Percentiles rank a stretch among this genome's conserved stretches.
Evolutionary conservation across 1,140 invertebrate species (phyloP).

Genomic region (Caenorhabditis briggsae): DNA sequence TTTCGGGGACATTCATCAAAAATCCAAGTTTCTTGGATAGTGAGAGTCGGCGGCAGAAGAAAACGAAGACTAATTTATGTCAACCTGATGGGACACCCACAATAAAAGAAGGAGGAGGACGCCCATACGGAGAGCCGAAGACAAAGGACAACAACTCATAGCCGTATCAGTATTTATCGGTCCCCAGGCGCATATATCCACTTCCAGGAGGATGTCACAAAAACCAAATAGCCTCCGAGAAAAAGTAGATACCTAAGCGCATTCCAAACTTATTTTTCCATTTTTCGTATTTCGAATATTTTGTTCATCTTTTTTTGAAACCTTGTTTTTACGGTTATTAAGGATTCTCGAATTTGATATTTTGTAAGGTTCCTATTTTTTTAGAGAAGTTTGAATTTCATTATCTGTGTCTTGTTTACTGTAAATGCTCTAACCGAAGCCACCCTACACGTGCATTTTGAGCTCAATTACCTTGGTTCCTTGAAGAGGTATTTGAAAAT

Average conservation of each 20-base stretch:
- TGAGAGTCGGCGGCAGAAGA: not conserved
- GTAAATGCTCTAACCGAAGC: too few species aligned
- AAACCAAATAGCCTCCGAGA: slow-evolving; percentile 2
- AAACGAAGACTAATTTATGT: slow-evolving; percentile 1
- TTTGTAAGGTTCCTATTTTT: too few species aligned
- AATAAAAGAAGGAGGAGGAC: slow-evolving; percentile 12
- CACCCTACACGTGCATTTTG: too few species aligned
- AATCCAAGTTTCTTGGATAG: not conserved
- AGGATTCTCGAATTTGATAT: too few species aligned
- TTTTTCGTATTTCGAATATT: not conserved
- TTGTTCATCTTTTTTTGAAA: too few species aligned
- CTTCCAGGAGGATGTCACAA: slow-evolving; percentile 29
- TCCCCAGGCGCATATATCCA: not conserved
- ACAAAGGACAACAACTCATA: slow-evolving; percentile 44
- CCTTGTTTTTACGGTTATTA: too few species aligned
- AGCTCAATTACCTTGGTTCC: too few species aligned
- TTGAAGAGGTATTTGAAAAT: too few species aligned
- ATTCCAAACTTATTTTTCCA: not conserved
- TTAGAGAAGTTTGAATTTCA: too few species aligned
- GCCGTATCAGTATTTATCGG: slow-evolving; percentile 48
- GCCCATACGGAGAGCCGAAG: not conserved
- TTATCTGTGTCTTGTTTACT: too few species aligned
- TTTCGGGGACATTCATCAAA: not conserved
- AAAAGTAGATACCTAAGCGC: slow-evolving; percentile 15
- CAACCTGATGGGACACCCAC: slow-evolving; percentile 32